Evolutionary conservation across 2,797 vertebrate genomes (phyloP).

Genomic region (Apogon hyalosoma): DNA sequence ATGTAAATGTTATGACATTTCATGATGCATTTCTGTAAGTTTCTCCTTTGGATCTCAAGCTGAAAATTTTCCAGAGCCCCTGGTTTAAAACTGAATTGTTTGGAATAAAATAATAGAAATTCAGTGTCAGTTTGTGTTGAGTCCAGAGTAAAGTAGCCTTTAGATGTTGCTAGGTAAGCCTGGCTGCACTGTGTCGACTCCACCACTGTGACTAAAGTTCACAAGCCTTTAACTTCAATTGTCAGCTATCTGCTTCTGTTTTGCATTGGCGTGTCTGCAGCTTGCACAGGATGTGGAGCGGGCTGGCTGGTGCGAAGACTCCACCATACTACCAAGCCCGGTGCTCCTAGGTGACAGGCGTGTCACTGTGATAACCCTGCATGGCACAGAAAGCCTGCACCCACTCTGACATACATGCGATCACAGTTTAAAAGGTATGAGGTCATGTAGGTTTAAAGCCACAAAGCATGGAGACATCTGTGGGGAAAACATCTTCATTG

Average conservation of each 20-base stretch:
- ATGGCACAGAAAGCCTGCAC: conserved; percentile 48
- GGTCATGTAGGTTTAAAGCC: conserved; percentile 59
- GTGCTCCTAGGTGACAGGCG: conserved; percentile 77
- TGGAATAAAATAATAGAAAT: conserved; percentile 57
- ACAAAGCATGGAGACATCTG: conserved; percentile 27
- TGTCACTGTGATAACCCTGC: conserved; percentile 79
- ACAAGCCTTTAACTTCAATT: conserved; percentile 77
- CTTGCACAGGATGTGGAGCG: conserved; percentile 53
- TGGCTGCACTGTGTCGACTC: conserved; percentile 59
- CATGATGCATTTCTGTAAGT: too few species aligned
- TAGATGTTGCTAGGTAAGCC: conserved; percentile 51
- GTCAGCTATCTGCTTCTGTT: conserved; percentile 82
- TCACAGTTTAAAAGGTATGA: conserved; percentile 57
- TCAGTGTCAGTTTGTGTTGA: conserved; percentile 57
- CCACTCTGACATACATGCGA: conserved; percentile 61
- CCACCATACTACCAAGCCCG: conserved; percentile 49
- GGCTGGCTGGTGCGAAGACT: conserved; percentile 72
- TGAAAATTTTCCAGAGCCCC: too few species aligned
- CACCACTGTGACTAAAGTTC: conserved; percentile 64
- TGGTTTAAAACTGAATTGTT: conserved; percentile 45
- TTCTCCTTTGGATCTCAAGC: too few species aligned
- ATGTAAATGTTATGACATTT: too few species aligned
- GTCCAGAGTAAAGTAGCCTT: conserved; percentile 51
- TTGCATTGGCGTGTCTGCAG: conserved; percentile 67
- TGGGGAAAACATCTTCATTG: conserved; percentile 33